Conservation (phyloP, 2,888 invertebrate genomes). For the Isotomurus palustris region DNA sequence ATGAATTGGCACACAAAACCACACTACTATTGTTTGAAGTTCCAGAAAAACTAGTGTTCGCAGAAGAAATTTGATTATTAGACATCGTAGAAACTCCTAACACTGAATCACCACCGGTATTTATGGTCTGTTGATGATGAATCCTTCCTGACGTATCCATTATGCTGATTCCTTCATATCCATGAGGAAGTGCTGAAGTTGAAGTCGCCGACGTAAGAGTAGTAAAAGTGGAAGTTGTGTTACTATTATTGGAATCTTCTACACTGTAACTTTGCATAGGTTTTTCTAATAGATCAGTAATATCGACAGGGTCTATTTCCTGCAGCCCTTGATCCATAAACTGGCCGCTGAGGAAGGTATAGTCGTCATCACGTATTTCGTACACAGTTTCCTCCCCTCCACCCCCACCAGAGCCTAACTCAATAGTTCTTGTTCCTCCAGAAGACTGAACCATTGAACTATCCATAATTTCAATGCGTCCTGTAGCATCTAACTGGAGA, state of each 20-base stretch:
- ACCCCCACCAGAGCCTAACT: neutral
- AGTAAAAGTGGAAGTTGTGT: neutral
- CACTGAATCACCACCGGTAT: too few relatives aligned
- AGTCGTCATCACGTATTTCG: conserved; percentile 22
- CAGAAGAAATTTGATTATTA: too few relatives aligned
- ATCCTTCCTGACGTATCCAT: too few relatives aligned
- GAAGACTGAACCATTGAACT: conserved; percentile 4
- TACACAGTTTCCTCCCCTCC: conserved; percentile 28
- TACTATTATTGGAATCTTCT: neutral
- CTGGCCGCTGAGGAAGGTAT: neutral
- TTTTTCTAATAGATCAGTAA: conserved; percentile 1
- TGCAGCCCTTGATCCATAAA: neutral
- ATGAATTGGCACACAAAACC: too few relatives aligned
- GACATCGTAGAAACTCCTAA: too few relatives aligned
- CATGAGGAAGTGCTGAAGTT: neutral
- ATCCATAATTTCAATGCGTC: conserved; percentile 29
- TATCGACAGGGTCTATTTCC: conserved; percentile 5
- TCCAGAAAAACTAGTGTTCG: too few relatives aligned
- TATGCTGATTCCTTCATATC: too few relatives aligned
- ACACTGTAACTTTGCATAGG: neutral
- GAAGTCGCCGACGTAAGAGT: neutral
- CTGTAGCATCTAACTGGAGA: conserved; percentile 27
- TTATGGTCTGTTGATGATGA: too few relatives aligned
- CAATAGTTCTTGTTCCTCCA: neutral
- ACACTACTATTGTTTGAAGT: too few relatives aligned